These are phyloP conservation scores for Pelecanus crispus DNA, from an alignment of 2,113 vertebrate species.

Conservation along the genomic window DNA sequence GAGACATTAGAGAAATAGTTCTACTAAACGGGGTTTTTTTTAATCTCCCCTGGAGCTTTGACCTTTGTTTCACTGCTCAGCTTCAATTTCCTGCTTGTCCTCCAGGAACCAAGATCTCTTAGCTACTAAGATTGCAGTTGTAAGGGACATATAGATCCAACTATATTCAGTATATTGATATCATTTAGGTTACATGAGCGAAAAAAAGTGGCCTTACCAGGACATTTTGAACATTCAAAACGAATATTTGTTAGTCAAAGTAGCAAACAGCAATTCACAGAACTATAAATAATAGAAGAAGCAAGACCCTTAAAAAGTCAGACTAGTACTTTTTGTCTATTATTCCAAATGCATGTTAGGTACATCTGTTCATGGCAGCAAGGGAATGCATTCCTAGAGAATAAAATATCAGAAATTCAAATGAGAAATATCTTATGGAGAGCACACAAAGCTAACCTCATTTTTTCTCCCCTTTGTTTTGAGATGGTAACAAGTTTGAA, in stretches of 20 bases:
- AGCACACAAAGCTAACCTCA: not conserved
- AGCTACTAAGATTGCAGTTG: not conserved
- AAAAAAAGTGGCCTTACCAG: not conserved
- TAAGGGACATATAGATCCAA: not conserved
- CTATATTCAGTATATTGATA: not conserved
- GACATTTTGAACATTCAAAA: not conserved
- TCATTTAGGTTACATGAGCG: not conserved
- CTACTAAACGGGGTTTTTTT: accelerated
- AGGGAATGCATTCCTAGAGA: not conserved
- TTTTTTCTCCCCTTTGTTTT: not conserved
- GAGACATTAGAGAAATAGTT: not conserved
- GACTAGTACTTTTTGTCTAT: not conserved
- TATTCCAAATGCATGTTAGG: not conserved
- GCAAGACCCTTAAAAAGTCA: not conserved
- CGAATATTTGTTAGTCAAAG: not conserved
- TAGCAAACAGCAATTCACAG: not conserved
- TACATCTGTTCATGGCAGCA: not conserved
- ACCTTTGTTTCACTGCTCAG: not conserved
- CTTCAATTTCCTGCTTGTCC: not conserved
- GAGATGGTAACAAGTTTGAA: not conserved
- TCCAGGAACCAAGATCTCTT: not conserved
- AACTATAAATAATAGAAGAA: not conserved
- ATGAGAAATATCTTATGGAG: not conserved
- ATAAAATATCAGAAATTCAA: not conserved
- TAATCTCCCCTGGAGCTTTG: not conserved